A percentile compares a stretch with the other conserved stretches of the same genome.
Conservation (phyloP, 2,888 invertebrate species). For the Aphrophora alni region DNA sequence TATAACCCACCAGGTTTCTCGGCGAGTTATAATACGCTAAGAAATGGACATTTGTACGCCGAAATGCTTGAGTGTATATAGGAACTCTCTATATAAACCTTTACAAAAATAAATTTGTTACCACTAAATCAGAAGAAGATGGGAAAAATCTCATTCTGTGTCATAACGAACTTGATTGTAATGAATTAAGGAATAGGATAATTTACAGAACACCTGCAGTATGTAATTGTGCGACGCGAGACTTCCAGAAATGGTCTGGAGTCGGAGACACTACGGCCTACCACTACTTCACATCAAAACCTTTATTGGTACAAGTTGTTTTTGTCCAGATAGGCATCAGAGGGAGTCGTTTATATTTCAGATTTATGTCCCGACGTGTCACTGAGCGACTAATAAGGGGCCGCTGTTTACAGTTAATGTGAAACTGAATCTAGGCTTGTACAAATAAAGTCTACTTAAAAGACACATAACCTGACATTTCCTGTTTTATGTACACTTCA, state of each 20-base stretch:
- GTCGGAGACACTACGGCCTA: background rate
- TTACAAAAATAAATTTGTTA: too few species aligned
- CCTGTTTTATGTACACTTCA: background rate
- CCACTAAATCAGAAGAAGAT: too few species aligned
- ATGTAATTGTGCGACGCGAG: background rate
- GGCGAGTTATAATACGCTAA: too few species aligned
- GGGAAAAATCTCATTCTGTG: too few species aligned
- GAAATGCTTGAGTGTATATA: too few species aligned
- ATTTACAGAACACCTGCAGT: background rate
- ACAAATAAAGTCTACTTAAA: background rate
- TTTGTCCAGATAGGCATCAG: background rate
- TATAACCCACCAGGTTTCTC: too few species aligned
- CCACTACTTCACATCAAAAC: background rate
- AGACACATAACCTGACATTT: background rate
- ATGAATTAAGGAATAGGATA: background rate
- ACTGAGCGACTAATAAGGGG: background rate
- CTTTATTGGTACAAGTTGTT: conserved; percentile 6
- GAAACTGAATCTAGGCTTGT: background rate
- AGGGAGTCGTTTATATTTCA: background rate
- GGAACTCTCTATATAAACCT: too few species aligned
- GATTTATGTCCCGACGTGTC: background rate
- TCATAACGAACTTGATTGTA: too few species aligned
- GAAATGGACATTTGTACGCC: too few species aligned
- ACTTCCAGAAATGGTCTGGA: background rate
- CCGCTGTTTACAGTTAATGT: background rate